Evolutionary conservation across 1,140 invertebrate species (phyloP).

Genomic region (Drosophila funebris): DNA sequence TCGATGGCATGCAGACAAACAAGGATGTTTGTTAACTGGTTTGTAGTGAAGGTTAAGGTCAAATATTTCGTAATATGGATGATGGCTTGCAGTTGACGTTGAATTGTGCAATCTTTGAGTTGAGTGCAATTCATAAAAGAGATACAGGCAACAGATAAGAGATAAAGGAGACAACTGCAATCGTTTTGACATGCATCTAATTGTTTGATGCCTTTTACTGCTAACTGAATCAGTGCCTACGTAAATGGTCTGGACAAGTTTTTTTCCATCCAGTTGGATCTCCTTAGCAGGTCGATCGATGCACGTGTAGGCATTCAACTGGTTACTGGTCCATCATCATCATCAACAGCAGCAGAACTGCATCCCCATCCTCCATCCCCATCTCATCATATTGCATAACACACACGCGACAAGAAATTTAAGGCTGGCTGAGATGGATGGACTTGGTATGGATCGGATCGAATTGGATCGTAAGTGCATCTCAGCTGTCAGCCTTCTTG

Average conservation of each 20-base stretch:
- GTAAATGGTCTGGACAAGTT: slow-evolving; percentile 61
- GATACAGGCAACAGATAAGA: slow-evolving; percentile 6
- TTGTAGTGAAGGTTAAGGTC: slow-evolving; percentile 22
- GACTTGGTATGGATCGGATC: slow-evolving; percentile 17
- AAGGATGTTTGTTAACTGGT: background rate
- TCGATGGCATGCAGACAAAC: background rate
- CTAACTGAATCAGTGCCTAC: slow-evolving; percentile 57
- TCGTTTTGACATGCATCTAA: slow-evolving; percentile 62
- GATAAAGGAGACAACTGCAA: slow-evolving; percentile 35
- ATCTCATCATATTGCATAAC: slow-evolving; percentile 69
- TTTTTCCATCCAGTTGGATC: slow-evolving; percentile 44
- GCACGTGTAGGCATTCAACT: slow-evolving; percentile 66
- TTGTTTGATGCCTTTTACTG: slow-evolving; percentile 76
- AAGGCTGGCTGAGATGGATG: slow-evolving; percentile 46
- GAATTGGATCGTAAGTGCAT: slow-evolving; percentile 29
- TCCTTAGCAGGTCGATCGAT: slow-evolving; percentile 43
- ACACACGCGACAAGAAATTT: slow-evolving; percentile 72
- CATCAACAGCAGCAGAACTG: background rate
- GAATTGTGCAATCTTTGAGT: slow-evolving; percentile 18
- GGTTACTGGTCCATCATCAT: slow-evolving; percentile 7
- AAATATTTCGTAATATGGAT: slow-evolving; percentile 16
- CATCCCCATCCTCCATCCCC: slow-evolving; percentile 8
- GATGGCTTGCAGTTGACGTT: slow-evolving; percentile 18
- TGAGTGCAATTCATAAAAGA: slow-evolving; percentile 54
- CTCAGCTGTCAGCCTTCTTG: slow-evolving; percentile 59